Base-by-base conservation (phyloP, 2,797 vertebrate genomes). In the Pempheris klunzingeri region DNA sequence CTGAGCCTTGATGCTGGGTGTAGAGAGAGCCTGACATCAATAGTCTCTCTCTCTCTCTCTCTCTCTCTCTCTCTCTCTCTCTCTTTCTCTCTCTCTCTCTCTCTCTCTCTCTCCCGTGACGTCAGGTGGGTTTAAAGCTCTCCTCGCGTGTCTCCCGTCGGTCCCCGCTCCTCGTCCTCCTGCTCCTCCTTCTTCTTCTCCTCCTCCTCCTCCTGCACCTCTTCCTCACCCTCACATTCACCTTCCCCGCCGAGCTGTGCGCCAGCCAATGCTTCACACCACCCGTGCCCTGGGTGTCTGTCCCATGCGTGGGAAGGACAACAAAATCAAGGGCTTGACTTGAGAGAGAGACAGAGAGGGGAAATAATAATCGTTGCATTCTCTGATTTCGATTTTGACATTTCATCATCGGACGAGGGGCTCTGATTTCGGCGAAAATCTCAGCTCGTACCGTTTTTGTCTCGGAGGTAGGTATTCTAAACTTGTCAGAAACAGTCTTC, bases 61-160 rank as follows among this genome's bases (percentile, higher is more conserved):
- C 7, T 34, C 71, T 50, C 57, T 30, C 58, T 54, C 26, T n/a
- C 43, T 66, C 62, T 58, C 43, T 30, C 69, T 68, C 60, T 74
- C 66, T 60, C 57, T 39, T 60, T 46, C 60, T 43, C 65, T 41
- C 62, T 60, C 52, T 57, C 81, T 81, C 54, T 28, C 38, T 36
- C 65, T 14, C 60, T 24, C 30, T 38, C 71, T 26, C 47, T 46
- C 41, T 18, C 7, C 32, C 30, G 28, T 93, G 92, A 94, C 94
- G 92, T 94, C 91, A 91, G 73, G 8, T 11, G 47, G 73, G 61
- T 93, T 93, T 94, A 95, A 92, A 94, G 81, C 87, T 46, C 74
- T 78, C 75, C 63, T 81, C 80, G 39, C 69, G 53, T 52, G 66
- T 78, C 77, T 62, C 70, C 2, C 17, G 58, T 68, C 84, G 78